Evolutionary conservation across 2,888 invertebrate species (phyloP).

Genomic region (Drosophila algonquin): DNA sequence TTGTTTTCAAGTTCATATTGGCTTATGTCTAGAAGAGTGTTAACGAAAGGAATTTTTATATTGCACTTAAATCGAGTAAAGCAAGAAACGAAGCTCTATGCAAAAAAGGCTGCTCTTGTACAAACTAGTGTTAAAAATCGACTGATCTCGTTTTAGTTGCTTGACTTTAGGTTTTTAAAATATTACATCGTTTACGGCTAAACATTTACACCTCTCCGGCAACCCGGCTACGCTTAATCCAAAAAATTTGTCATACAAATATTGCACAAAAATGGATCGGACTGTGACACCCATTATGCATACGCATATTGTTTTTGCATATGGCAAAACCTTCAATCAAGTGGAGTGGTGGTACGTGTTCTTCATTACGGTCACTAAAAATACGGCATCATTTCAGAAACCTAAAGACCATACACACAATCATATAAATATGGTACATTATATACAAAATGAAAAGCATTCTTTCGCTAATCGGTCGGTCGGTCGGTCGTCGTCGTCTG

Average conservation of each 20-base stretch:
- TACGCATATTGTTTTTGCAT: constrained; percentile 27
- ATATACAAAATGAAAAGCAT: constrained; percentile 70
- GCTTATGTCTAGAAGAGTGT: constrained; percentile 52
- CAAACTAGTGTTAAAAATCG: constrained; percentile 75
- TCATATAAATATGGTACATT: constrained; percentile 55
- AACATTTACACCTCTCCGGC: constrained; percentile 28
- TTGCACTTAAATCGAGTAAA: constrained; percentile 72
- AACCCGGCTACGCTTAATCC: constrained; percentile 55
- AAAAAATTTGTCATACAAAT: constrained; percentile 81
- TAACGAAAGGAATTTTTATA: constrained; percentile 71
- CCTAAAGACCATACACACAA: constrained; percentile 69
- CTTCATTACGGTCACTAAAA: constrained; percentile 52
- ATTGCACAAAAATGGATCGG: constrained; percentile 81
- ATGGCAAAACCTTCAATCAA: constrained; percentile 71
- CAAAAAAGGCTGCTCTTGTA: constrained; percentile 76
- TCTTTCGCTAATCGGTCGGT: constrained; percentile 46
- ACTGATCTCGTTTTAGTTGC: constrained; percentile 37
- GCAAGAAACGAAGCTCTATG: constrained; percentile 68
- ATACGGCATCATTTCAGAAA: constrained; percentile 66
- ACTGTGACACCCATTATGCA: constrained; percentile 66
- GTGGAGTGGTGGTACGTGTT: constrained; percentile 77
- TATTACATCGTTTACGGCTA: constrained; percentile 50
- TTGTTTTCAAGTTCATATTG: constrained; percentile 20
- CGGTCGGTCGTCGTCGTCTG: neutral
- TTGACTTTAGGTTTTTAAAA: constrained; percentile 45